Evolutionary conservation across 2,888 invertebrate species (phyloP), one percentile per base, ranked within the genome.

Genomic region (Ischnura elegans): DNA sequence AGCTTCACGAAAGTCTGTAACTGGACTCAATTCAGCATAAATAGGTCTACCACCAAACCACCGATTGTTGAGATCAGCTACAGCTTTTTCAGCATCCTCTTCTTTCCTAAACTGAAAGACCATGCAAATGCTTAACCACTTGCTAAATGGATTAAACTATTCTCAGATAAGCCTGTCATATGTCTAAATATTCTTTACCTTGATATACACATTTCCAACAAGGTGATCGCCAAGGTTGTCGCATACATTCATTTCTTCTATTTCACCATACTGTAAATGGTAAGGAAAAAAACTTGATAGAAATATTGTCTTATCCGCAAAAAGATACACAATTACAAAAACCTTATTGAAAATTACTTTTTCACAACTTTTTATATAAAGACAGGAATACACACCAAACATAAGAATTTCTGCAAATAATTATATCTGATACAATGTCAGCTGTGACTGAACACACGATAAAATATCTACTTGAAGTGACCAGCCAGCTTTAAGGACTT

Each of bases 171-270:
- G 25, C 43, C 87, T 76, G 55, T 2, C 45, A 51, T 76, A 46
- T 47, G 25, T 93, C 43, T 21, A 55, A 90, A 76, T 36, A 51
- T 25, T 45, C 2, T 95, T 96, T 96, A 98, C 98, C 97, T 99
- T 99, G 94, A 99, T 99, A 96, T 99, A 99, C 93, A 99, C 99
- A 97, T 99, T 99, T 94, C 99, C 99, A 84, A 99, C 99, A 94
- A 99, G 97, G 96, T 99, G 99, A 96, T 99, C 99, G 4, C 99
- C 99, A 94, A 99, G 97, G 96, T 99, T 99, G 96, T 99, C 99
- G 96, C 99, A 99, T 2, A 99, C 99, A 96, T 99, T 99, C 99
- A 99, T 99, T 96, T 99, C 99, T 96, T 99, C 99, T 95, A 99
- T 99, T 96, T 99, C 99, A 0, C 99, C 99, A 96, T 99, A 99